Evolutionary conservation across 2,797 vertebrate genomes (phyloP).

Genomic region (Petrocephalus sullivani): DNA sequence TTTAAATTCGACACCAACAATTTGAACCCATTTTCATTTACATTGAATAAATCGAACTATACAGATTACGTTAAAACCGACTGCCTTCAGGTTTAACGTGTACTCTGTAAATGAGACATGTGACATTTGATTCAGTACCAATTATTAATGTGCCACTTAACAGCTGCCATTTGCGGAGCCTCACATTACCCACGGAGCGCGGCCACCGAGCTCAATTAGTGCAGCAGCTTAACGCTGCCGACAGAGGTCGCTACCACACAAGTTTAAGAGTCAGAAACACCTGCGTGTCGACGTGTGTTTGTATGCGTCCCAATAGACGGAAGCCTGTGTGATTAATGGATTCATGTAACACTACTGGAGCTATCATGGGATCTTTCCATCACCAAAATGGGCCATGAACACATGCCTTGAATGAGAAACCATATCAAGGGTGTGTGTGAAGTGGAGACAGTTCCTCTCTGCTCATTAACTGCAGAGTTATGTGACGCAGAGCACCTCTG

Average conservation of each 20-base stretch:
- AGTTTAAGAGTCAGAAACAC: slow-evolving; percentile 10
- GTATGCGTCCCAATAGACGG: neutral
- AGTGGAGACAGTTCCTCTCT: neutral
- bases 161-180: neutral
- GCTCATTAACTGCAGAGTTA: neutral
- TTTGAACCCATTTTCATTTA: neutral
- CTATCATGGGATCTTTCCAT: neutral
- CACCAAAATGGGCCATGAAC: neutral
- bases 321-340: neutral
- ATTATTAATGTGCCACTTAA: neutral
- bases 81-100: neutral
- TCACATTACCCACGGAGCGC: neutral
- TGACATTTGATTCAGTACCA: neutral
- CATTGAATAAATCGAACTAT: neutral
- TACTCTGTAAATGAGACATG: neutral
- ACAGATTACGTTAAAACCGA: neutral
- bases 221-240: neutral
- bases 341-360: neutral
- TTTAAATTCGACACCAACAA: neutral
- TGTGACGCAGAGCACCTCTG: neutral
- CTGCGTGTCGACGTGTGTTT: neutral
- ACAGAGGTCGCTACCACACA: slow-evolving; percentile 1
- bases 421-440: neutral
- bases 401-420: neutral
- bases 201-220: neutral